A percentile compares a stretch with the other conserved stretches of the same genome.
Evolutionary conservation across 2,113 vertebrate species (phyloP).

Genomic region (Proteles cristata): DNA sequence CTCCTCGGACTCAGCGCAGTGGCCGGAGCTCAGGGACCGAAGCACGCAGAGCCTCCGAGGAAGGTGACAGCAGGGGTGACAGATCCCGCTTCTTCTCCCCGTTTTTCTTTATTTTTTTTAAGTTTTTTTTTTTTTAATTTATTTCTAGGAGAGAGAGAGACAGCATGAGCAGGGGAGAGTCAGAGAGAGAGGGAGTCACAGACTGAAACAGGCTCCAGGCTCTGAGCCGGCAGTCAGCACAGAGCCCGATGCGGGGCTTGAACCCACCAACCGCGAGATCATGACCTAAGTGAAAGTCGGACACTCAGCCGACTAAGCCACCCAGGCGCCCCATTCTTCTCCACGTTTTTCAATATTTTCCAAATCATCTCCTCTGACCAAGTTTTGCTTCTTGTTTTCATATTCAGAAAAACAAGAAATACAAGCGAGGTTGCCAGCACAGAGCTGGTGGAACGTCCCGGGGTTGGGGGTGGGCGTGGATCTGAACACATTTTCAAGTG

Average conservation of each 20-base stretch:
- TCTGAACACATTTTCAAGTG: neutral
- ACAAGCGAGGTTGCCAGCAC: rapidly evolving
- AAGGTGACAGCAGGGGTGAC: neutral
- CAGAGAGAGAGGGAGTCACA: too few species aligned
- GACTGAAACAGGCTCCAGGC: too few species aligned
- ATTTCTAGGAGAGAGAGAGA: too few species aligned
- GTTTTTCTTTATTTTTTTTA: too few species aligned
- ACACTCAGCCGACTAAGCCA: too few species aligned
- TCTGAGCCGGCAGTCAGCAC: too few species aligned
- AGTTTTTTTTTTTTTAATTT: too few species aligned
- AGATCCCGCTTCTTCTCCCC: neutral
- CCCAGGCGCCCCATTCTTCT: neutral
- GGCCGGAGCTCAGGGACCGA: neutral
- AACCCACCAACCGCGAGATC: too few species aligned
- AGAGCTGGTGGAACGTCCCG: rapidly evolving
- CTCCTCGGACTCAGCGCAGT: neutral
- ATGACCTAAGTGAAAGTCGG: too few species aligned
- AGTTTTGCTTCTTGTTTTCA: neutral
- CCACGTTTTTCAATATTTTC: neutral
- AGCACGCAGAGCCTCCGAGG: neutral
- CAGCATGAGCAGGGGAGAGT: too few species aligned
- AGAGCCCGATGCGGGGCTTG: too few species aligned
- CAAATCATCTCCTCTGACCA: neutral
- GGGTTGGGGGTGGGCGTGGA: neutral
- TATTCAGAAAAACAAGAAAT: neutral